phyloP scores from a whole-genome alignment of 30 jellyfish, hydroid and myxozoan genomes.

The Clytia hemisphaerica region DNA sequence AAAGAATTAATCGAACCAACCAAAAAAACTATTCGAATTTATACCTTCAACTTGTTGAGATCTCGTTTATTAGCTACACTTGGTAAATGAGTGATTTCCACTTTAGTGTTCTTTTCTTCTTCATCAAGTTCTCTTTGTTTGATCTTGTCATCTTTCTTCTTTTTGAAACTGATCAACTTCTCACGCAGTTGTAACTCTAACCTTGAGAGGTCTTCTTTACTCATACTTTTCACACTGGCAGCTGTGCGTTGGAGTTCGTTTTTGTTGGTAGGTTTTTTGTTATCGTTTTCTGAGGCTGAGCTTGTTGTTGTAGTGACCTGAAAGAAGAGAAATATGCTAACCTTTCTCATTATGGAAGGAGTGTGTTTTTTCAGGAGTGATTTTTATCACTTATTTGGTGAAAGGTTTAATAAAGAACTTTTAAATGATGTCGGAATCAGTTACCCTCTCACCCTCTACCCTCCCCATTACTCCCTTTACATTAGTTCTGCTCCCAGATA shows the following conservation, averaged over 20 bases:
- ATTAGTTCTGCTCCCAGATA: no score
- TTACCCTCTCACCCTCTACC: no score
- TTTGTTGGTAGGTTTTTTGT: background rate
- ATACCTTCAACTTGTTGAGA: conserved; percentile 23
- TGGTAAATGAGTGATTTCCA: conserved; percentile 1
- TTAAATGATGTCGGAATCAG: background rate
- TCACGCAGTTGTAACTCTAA: conserved; percentile 17
- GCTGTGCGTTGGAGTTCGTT: background rate
- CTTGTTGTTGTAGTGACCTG: no score
- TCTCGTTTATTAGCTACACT: background rate
- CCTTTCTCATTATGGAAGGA: no score
- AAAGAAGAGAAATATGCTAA: no score
- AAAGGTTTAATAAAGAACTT: background rate
- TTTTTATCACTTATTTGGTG: no score
- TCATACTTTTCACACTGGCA: conserved; percentile 16
- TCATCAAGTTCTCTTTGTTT: no score
- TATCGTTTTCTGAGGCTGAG: no score
- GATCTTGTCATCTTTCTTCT: no score
- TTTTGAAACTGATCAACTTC: background rate
- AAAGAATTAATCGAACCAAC: background rate
- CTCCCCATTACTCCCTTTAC: no score
- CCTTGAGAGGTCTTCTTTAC: conserved; percentile 3
- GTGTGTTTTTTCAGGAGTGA: no score
- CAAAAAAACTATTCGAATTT: background rate
- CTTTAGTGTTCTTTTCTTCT: background rate